A percentile compares a stretch with the other conserved stretches of the same genome.
These are phyloP conservation scores for Megaustenia siamemsis DNA, from an alignment of 2,888 invertebrate species.

Conservation along the genomic window DNA sequence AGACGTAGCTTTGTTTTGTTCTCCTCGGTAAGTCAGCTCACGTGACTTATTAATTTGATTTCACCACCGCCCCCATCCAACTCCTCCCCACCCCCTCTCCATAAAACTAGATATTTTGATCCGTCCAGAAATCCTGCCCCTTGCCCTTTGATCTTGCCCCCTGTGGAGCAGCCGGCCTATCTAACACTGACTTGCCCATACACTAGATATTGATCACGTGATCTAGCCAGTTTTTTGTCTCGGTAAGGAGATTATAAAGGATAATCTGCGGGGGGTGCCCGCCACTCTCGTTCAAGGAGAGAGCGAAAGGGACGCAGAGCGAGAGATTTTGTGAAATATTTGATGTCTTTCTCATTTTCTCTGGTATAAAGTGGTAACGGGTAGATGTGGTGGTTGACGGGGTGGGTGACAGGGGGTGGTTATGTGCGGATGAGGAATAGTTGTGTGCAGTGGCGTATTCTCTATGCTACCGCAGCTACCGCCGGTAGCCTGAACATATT, in stretches of 20 bases:
- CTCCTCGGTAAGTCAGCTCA: neutral
- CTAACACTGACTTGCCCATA: neutral
- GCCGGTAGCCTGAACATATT: too few species aligned
- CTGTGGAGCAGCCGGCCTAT: neutral
- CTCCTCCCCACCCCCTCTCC: too few species aligned
- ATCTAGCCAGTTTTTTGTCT: neutral
- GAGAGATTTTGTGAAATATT: neutral
- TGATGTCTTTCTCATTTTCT: neutral
- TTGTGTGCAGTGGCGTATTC: too few species aligned
- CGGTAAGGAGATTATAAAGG: neutral
- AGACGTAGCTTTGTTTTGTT: neutral
- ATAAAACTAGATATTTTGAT: slow-evolving; percentile 13
- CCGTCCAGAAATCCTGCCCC: slow-evolving; percentile 24
- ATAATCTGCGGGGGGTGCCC: neutral
- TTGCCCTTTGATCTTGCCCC: slow-evolving; percentile 27
- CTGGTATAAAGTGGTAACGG: too few species aligned
- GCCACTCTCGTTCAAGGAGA: too few species aligned
- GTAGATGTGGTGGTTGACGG: too few species aligned
- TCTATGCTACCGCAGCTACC: too few species aligned
- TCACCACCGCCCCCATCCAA: neutral
- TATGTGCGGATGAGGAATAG: too few species aligned
- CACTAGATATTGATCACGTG: neutral
- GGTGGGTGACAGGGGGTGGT: too few species aligned
- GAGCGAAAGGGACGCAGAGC: neutral
- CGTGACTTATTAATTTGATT: slow-evolving; percentile 32